Evolutionary conservation across 2,113 vertebrate genomes (phyloP).

Genomic region (Apaloderma vittatum): DNA sequence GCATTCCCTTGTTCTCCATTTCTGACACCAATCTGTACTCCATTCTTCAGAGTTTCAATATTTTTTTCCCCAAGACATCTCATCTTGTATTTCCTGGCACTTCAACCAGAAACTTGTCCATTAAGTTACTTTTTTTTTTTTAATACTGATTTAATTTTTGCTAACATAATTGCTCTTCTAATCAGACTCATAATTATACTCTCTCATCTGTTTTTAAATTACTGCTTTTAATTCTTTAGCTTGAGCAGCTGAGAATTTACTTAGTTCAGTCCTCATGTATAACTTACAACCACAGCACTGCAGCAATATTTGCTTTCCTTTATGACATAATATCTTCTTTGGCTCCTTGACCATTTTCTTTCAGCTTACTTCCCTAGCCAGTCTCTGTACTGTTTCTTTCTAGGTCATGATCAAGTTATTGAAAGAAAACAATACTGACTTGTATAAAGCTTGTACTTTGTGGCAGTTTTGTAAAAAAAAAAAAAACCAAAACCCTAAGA

Average conservation of each 20-base stretch:
- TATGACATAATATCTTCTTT: not conserved
- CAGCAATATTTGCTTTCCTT: conserved; percentile 12
- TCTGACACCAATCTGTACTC: conserved; percentile 22
- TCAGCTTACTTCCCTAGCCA: not conserved
- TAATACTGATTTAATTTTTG: conserved; percentile 18
- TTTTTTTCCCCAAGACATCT: not conserved
- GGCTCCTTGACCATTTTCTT: not conserved
- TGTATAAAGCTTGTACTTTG: not conserved
- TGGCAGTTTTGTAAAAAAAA: not conserved
- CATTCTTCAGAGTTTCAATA: not conserved
- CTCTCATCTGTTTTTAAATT: conserved; percentile 6
- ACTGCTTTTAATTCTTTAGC: conserved; percentile 26
- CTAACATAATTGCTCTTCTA: conserved; percentile 2
- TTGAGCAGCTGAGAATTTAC: not conserved
- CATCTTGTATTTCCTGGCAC: conserved; percentile 11
- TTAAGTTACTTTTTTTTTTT: not conserved
- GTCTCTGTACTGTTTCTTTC: not conserved
- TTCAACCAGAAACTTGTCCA: conserved; percentile 39
- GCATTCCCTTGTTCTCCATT: not conserved
- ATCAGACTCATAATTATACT: conserved; percentile 22
- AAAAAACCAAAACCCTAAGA: too few relatives aligned
- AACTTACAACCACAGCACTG: not conserved
- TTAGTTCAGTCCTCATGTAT: not conserved
- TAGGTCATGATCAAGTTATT: not conserved
- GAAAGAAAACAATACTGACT: not conserved